Percentiles rank a stretch among this genome's conserved stretches.
Conservation (phyloP, 2,797 vertebrate genomes). For the Pseudomugil tenellus region DNA sequence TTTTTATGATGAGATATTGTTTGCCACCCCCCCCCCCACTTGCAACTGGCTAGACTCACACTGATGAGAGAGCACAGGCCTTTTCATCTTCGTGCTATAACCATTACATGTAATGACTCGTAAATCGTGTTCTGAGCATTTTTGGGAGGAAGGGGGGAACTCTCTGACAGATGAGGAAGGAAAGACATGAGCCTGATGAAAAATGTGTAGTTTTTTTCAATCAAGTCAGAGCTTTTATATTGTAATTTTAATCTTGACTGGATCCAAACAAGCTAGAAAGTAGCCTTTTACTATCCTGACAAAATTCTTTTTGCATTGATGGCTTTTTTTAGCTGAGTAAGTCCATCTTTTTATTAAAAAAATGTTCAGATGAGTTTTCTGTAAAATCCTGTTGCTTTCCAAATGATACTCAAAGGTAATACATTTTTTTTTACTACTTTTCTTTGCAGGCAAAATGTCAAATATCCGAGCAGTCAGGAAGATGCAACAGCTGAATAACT, state of each 20-base stretch:
- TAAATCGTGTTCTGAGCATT: conserved; percentile 49
- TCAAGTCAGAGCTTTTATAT: background rate
- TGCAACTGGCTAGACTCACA: conserved; percentile 53
- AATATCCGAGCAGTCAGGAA: conserved; percentile 89
- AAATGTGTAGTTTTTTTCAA: background rate
- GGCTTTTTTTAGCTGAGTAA: no score
- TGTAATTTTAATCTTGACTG: conserved; percentile 8
- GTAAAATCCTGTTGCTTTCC: conserved; percentile 18
- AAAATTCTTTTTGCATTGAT: background rate
- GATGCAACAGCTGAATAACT: conserved; percentile 95
- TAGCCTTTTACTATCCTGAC: background rate
- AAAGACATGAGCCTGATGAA: conserved; percentile 13
- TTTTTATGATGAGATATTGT: conserved; percentile 55
- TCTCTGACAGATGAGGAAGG: conserved; percentile 11
- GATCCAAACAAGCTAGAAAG: conserved; percentile 4
- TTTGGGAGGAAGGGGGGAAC: background rate
- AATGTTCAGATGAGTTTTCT: conserved; percentile 1
- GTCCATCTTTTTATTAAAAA: background rate
- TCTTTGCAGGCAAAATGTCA: conserved; percentile 92
- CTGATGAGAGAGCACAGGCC: conserved; percentile 44
- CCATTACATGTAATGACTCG: conserved; percentile 47
- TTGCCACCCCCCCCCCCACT: conserved; percentile 29
- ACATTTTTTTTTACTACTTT: conserved; percentile 8
- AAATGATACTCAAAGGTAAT: background rate
- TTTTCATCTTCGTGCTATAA: conserved; percentile 54